These are phyloP conservation scores for Sepiola atlantica DNA, from an alignment of 2,888 invertebrate species.

Conservation along the genomic window DNA sequence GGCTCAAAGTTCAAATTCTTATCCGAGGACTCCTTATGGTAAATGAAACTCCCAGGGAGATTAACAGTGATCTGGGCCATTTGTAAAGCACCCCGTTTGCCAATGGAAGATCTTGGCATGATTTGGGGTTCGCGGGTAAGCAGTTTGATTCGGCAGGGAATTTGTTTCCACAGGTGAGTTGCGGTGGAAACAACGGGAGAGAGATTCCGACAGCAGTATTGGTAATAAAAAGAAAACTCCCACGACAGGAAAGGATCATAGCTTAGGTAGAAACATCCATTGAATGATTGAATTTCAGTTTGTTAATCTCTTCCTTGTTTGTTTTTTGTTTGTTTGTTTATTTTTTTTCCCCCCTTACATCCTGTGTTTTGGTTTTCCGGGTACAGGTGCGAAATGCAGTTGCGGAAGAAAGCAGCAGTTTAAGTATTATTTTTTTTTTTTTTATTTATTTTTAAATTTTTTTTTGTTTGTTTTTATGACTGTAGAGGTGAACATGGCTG, in stretches of 20 bases:
- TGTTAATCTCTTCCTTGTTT: neutral
- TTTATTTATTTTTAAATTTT: neutral
- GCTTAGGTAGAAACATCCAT: neutral
- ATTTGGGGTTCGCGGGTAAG: neutral
- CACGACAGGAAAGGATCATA: neutral
- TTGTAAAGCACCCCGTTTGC: neutral
- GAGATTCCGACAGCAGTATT: neutral
- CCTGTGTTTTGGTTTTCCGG: too few species aligned
- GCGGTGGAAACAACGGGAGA: neutral
- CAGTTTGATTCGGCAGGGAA: neutral
- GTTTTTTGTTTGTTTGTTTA: neutral
- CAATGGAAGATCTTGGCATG: neutral
- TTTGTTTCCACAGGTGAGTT: neutral
- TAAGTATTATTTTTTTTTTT: too few species aligned
- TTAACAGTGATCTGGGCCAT: neutral
- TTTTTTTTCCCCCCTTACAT: neutral
- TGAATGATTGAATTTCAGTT: neutral
- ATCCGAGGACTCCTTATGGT: neutral
- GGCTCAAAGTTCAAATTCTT: neutral
- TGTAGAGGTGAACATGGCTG: neutral
- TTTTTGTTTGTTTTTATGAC: neutral
- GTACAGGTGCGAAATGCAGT: neutral
- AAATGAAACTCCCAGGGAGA: neutral
- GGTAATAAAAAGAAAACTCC: neutral
- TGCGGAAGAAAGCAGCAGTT: neutral